These are phyloP conservation scores for Spea hammondii DNA, from an alignment of 2,797 vertebrate species.

Conservation along the genomic window DNA sequence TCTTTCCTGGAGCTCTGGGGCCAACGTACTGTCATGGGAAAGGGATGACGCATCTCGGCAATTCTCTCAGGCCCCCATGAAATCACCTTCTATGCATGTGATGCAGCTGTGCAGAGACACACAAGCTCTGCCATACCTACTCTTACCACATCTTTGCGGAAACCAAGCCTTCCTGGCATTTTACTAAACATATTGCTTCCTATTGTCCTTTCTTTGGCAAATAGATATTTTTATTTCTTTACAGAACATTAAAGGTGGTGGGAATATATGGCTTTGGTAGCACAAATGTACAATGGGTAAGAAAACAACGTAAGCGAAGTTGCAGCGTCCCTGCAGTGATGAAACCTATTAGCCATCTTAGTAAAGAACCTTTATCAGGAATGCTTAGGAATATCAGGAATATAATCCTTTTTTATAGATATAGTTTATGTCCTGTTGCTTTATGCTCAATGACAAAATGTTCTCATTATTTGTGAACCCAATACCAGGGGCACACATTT, in stretches of 20 bases:
- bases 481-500: too few species aligned
- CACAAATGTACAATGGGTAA: background rate
- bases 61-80: conserved; percentile 21
- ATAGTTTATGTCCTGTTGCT: too few species aligned
- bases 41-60: conserved; percentile 35
- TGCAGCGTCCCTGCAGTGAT: too few species aligned
- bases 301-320: background rate
- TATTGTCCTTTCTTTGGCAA: too few species aligned
- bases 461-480: too few species aligned
- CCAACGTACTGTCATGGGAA: conserved; percentile 27
- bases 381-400: too few species aligned
- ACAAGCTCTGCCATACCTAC: background rate
- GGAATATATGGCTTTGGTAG: background rate
- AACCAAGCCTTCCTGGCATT: background rate
- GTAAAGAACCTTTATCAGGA: too few species aligned
- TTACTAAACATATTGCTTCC: background rate
- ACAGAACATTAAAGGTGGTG: background rate
- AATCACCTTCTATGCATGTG: conserved; percentile 8
- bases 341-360: too few species aligned
- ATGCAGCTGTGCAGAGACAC: conserved; percentile 2
- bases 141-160: conserved; percentile 1
- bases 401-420: too few species aligned
- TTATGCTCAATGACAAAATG: too few species aligned
- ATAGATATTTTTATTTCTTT: background rate
- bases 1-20: conserved; percentile 14